Conservation (phyloP, 2,888 invertebrate species). For the Oscheius sp. region DNA sequence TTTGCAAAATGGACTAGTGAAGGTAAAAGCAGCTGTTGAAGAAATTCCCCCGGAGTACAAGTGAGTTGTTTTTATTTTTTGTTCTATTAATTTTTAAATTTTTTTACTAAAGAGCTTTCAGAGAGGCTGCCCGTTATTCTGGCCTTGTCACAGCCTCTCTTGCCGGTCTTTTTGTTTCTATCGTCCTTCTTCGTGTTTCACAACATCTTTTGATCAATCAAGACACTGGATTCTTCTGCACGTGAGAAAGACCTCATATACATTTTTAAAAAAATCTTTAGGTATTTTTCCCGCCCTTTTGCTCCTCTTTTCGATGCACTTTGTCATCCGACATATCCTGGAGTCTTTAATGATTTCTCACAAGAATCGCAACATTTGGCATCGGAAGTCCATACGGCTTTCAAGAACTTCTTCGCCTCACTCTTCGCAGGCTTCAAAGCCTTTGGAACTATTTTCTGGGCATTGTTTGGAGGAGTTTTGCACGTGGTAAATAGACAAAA, state of each 20-base stretch:
- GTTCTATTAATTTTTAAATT: too few species aligned
- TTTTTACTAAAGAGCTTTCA: too few species aligned
- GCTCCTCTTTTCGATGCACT: slow-evolving; percentile 46
- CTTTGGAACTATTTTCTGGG: slow-evolving; percentile 45
- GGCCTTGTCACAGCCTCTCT: slow-evolving; percentile 28
- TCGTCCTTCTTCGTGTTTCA: slow-evolving; percentile 21
- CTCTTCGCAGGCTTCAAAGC: slow-evolving; percentile 29
- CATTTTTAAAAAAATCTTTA: background rate
- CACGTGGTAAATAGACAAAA: too few species aligned
- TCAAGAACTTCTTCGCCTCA: slow-evolving; percentile 20
- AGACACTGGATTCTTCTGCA: slow-evolving; percentile 26
- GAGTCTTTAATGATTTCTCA: slow-evolving; percentile 30
- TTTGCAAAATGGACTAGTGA: background rate
- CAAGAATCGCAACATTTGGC: slow-evolving; percentile 33
- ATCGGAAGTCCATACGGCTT: slow-evolving; percentile 32
- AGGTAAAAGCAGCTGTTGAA: slow-evolving; percentile 22
- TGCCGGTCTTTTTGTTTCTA: slow-evolving; percentile 20
- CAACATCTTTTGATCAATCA: slow-evolving; percentile 11
- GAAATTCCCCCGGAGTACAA: slow-evolving; percentile 28
- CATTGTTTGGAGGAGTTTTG: slow-evolving; percentile 39
- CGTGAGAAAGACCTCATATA: background rate
- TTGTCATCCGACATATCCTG: slow-evolving; percentile 29
- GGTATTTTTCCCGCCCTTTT: slow-evolving; percentile 42
- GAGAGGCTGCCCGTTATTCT: slow-evolving; percentile 31
- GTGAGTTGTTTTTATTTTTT: too few species aligned